These are phyloP conservation scores for Scaptodrosophila lebanonensis DNA, from an alignment of 1,140 invertebrate species.

Conservation along the genomic window DNA sequence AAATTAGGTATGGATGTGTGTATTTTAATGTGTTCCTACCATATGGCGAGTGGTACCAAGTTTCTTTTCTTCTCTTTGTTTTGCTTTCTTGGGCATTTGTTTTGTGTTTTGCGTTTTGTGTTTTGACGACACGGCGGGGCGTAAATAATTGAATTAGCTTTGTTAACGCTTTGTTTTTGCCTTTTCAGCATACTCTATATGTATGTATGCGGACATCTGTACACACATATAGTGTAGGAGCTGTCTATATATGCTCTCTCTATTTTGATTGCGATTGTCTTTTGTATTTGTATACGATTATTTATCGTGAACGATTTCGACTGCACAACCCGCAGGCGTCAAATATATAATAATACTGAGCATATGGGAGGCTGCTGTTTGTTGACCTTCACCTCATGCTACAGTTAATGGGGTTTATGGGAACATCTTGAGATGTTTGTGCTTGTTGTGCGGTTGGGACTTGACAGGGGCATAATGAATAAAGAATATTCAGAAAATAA, in stretches of 20 bases:
- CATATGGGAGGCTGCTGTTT: slow-evolving; percentile 23
- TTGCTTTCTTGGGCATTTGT: neutral
- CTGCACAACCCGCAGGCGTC: slow-evolving; percentile 3
- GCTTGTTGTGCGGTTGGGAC: slow-evolving; percentile 2
- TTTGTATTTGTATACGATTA: slow-evolving; percentile 14
- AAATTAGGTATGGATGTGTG: no score
- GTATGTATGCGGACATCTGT: no score
- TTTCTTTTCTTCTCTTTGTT: no score
- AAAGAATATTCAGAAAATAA: no score
- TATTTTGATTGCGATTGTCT: neutral
- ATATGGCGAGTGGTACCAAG: no score
- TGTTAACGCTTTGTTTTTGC: slow-evolving; percentile 47
- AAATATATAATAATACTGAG: slow-evolving; percentile 1
- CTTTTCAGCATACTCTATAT: slow-evolving; percentile 21
- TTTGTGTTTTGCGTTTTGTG: slow-evolving; percentile 4
- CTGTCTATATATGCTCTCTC: no score
- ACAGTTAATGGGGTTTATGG: slow-evolving; percentile 7
- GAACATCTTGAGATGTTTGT: slow-evolving; percentile 17
- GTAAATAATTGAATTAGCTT: slow-evolving; percentile 66
- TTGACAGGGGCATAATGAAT: no score
- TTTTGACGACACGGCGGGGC: slow-evolving; percentile 46
- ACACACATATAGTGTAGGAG: no score
- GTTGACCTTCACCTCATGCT: slow-evolving; percentile 43
- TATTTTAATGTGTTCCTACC: no score
- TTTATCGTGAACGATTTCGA: slow-evolving; percentile 10